These are phyloP conservation scores for Daphoenositta chrysoptera DNA, from an alignment of 2,113 vertebrate genomes.

Conservation along the genomic window DNA sequence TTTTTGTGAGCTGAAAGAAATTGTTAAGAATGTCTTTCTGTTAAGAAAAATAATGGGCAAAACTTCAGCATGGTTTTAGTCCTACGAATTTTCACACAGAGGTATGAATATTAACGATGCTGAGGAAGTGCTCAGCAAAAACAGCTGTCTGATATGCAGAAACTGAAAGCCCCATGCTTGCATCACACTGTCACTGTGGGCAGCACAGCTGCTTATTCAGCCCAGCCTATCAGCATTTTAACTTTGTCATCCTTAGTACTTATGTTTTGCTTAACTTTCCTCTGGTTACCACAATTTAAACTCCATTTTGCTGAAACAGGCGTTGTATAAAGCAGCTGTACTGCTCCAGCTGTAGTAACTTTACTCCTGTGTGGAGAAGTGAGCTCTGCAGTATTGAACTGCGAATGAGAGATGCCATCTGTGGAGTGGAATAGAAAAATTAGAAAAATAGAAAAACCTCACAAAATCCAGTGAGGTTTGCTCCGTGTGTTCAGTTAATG, in stretches of 20 bases:
- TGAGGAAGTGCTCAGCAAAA: not conserved
- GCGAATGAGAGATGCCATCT: not conserved
- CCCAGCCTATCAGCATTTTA: not conserved
- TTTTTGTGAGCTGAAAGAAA: not conserved
- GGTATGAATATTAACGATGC: not conserved
- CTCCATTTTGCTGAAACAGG: not conserved
- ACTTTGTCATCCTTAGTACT: not conserved
- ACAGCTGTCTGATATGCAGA: not conserved
- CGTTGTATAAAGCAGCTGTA: not conserved
- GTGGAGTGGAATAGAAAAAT: not conserved
- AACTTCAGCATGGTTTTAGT: not conserved
- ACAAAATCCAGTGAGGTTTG: not conserved
- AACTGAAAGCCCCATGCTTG: not conserved
- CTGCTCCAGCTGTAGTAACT: not conserved
- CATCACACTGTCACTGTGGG: not conserved
- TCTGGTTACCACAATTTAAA: not conserved
- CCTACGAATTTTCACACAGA: not conserved
- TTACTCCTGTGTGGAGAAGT: not conserved
- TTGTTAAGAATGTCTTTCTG: not conserved
- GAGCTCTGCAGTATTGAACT: not conserved
- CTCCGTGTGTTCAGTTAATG: not conserved
- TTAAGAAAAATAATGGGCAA: not conserved
- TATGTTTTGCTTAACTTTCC: not conserved
- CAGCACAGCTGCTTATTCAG: not conserved
- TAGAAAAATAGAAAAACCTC: too few species aligned